These are phyloP conservation scores for Alaudala cheleensis DNA, from an alignment of 2,113 vertebrate genomes.

Conservation along the genomic window DNA sequence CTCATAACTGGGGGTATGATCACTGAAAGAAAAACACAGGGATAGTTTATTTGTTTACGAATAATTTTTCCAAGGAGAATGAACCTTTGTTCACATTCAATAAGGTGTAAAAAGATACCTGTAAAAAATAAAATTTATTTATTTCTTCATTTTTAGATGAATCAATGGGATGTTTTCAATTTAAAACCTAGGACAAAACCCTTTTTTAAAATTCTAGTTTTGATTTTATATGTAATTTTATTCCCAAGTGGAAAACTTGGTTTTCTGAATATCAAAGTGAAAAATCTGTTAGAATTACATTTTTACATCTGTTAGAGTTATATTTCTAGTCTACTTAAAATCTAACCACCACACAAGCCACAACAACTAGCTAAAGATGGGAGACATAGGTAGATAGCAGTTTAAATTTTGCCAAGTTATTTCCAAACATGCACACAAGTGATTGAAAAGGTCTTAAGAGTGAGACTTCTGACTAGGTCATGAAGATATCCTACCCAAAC, in stretches of 20 bases:
- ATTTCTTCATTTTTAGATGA: not conserved
- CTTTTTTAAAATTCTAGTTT: accelerated
- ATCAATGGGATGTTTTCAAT: not conserved
- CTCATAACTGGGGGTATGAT: not conserved
- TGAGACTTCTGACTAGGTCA: not conserved
- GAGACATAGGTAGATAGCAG: not conserved
- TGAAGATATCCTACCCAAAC: not conserved
- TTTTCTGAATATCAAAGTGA: not conserved
- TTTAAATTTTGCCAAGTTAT: not conserved
- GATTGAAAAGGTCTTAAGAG: not conserved
- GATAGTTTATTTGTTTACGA: not conserved
- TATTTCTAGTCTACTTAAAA: not conserved
- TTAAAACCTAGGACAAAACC: not conserved
- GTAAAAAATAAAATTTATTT: not conserved
- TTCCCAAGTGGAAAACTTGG: not conserved
- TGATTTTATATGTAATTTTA: not conserved
- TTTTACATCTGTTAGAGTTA: no score
- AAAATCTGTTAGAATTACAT: not conserved
- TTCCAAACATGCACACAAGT: not conserved
- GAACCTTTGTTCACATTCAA: not conserved
- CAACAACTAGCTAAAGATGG: not conserved
- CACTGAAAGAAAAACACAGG: not conserved
- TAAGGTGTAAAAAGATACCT: not conserved
- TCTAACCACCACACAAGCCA: not conserved
- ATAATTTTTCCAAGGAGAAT: not conserved